Conservation (phyloP, 2,797 vertebrate genomes). For the Alauda arvensis region DNA sequence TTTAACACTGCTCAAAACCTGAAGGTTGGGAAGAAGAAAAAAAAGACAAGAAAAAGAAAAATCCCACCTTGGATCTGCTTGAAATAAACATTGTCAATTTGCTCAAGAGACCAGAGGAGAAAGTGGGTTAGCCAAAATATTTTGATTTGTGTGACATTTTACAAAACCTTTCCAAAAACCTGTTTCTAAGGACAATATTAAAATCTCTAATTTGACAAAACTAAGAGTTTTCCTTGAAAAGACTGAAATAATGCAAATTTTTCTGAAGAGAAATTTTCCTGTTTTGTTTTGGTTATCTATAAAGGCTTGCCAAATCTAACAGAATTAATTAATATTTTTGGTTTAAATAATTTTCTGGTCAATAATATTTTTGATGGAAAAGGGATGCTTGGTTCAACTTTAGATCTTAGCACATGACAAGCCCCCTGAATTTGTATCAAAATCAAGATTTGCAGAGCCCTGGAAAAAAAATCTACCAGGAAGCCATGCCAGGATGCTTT, state of each 20-base stretch:
- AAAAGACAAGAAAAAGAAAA: not conserved
- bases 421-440: not conserved
- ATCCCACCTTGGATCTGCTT: not conserved
- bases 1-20: not conserved
- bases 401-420: not conserved
- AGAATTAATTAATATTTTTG: not conserved
- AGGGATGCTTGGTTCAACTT: not conserved
- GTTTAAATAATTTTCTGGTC: not conserved
- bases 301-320: not conserved
- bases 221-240: not conserved
- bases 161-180: not conserved
- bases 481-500: not conserved
- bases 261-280: not conserved
- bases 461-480: not conserved
- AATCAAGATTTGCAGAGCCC: not conserved
- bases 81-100: not conserved
- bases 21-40: not conserved
- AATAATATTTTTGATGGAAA: not conserved
- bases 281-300: not conserved
- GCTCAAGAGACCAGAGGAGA: not conserved
- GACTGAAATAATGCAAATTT: not conserved
- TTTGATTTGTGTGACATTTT: not conserved
- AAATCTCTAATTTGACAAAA: not conserved
- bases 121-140: not conserved
- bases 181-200: not conserved